Conservation (phyloP, 2,888 invertebrate genomes). For the Suillia variegata region DNA sequence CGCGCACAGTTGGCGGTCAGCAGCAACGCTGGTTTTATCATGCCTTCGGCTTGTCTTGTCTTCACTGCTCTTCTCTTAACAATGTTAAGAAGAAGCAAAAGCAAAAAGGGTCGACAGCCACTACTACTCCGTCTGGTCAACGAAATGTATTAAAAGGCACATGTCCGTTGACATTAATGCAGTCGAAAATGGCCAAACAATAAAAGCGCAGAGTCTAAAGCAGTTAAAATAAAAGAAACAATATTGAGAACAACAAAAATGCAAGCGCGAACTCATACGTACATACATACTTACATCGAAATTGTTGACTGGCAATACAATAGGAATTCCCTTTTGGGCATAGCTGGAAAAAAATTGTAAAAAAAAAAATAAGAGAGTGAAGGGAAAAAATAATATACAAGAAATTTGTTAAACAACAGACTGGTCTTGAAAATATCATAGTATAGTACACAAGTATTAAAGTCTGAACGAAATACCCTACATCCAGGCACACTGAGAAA, state of each 20-base stretch:
- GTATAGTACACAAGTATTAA: slow-evolving; percentile 27
- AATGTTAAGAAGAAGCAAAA: neutral
- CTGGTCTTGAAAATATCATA: no score
- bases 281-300: neutral
- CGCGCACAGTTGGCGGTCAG: slow-evolving; percentile 21
- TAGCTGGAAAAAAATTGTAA: neutral
- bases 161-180: slow-evolving; percentile 33
- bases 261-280: neutral
- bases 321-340: slow-evolving; percentile 36
- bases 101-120: slow-evolving; percentile 10
- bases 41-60: neutral
- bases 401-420: no score
- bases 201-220: neutral
- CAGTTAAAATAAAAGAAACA: slow-evolving; percentile 2
- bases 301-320: slow-evolving; percentile 32
- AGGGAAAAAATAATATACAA: neutral
- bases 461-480: slow-evolving; percentile 15
- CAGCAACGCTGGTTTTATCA: neutral
- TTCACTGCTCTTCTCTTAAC: neutral
- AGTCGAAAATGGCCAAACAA: slow-evolving; percentile 8
- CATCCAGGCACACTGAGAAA: no score
- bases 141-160: slow-evolving; percentile 31
- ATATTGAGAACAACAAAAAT: neutral
- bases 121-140: neutral
- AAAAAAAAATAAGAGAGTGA: neutral